phyloP scores from a whole-genome alignment of 2,888 invertebrate species.

The Chrysolina oricalcia region DNA sequence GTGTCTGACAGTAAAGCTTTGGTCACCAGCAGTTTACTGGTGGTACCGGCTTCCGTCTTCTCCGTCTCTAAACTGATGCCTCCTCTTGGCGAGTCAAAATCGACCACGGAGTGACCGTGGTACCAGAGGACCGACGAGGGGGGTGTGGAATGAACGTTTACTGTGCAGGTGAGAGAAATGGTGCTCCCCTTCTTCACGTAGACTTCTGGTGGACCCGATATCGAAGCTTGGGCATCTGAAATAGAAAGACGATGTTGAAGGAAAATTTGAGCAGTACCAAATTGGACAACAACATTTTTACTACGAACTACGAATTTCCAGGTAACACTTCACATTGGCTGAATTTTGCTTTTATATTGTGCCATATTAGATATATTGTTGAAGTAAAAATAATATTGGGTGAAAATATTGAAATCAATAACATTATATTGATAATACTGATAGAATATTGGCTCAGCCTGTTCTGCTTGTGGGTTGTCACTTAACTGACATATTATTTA shows the following conservation, averaged over 20 bases:
- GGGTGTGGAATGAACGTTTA: slow-evolving; percentile 89
- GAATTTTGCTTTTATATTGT: too few species aligned
- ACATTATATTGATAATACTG: too few species aligned
- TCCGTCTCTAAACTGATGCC: slow-evolving; percentile 92
- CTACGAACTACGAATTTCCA: too few species aligned
- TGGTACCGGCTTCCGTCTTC: slow-evolving; percentile 87
- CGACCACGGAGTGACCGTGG: slow-evolving; percentile 86
- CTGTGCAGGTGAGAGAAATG: slow-evolving; percentile 90
- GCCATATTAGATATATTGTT: too few species aligned
- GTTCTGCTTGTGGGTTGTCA: too few species aligned
- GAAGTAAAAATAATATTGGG: too few species aligned
- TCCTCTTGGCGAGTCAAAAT: slow-evolving; percentile 87
- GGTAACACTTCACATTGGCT: too few species aligned
- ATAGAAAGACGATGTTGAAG: slow-evolving; percentile 48
- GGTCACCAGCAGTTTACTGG: slow-evolving; percentile 87
- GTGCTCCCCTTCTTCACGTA: slow-evolving; percentile 93
- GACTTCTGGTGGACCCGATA: slow-evolving; percentile 89
- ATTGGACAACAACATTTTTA: too few species aligned
- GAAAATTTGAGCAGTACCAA: background rate
- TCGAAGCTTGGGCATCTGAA: slow-evolving; percentile 90
- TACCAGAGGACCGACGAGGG: slow-evolving; percentile 89
- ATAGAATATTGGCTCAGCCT: too few species aligned
- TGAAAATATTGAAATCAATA: too few species aligned
- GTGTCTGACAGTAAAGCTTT: slow-evolving; percentile 89
- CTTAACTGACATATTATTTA: too few species aligned